Base-by-base conservation (phyloP, 2,797 vertebrate genomes). In the Orestias chungarensis region DNA sequence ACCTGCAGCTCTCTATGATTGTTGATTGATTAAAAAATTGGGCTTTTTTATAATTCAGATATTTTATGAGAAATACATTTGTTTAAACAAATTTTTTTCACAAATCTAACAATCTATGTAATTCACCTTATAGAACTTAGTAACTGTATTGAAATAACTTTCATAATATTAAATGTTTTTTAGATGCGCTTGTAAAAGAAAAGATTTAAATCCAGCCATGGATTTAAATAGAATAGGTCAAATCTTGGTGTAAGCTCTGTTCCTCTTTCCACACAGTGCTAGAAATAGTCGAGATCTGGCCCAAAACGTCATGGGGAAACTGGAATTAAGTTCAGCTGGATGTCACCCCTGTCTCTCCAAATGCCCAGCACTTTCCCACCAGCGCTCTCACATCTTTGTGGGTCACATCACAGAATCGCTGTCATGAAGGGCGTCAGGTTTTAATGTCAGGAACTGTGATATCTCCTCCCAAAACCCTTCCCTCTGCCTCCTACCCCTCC, bases 301-400 rank as follows among this genome's bases (percentile, higher is more conserved):
- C 82, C 81, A 86, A 87, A 91, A 89, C 81, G 71, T 88, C 90
- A 87, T 79, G 84, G 89, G 87, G 90, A 93, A 91, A 91, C 87
- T 87, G 88, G 92, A 91, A 92, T 93, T 92, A 92, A 91, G 88
- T 91, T 91, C 76, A 88, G 90, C 87, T 89, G 90, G 85, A 92
- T 89, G 90, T 90, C 62, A 77, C 78, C 78, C 78, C 76, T 73
- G 70, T 90, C 82, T 88, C 80, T 86, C 78, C 77, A 69, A 66
- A 86, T 86, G 76, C 85, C 92, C 88, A 85, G 74, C 71, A 80
- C 80, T 82, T 88, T 89, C 88, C 81, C 87, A 89, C 86, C 86
- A 87, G 87, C 80, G 42, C 80, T 88, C 85, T 86, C 81, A 83
- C 80, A 86, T 93, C 87, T 91, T 91, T 90, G 86, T 92, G 89